A percentile compares a stretch with the other conserved stretches of the same genome.
Conservation (phyloP, 2,113 vertebrate species). For the Maccullochella peelii region DNA sequence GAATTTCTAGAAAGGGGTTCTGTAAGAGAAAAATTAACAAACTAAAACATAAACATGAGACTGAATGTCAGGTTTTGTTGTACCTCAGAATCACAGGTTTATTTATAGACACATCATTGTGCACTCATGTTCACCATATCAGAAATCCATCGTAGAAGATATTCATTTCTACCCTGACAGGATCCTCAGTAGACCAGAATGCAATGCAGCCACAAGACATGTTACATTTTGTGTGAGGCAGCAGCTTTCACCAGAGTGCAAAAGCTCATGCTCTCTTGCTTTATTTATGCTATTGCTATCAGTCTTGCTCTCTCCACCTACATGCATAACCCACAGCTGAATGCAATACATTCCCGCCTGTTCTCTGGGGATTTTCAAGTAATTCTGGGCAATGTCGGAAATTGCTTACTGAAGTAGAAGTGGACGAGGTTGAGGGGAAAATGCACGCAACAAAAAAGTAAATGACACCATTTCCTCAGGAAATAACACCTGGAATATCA, state of each 20-base stretch:
- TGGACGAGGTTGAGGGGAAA: constrained; percentile 41
- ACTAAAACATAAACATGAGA: background rate
- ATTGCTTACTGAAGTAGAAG: constrained; percentile 57
- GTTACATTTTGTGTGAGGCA: constrained; percentile 27
- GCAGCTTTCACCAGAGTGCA: constrained; percentile 24
- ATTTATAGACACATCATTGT: background rate
- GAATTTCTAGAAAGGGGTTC: background rate
- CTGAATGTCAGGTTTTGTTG: background rate
- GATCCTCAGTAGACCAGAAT: constrained; percentile 41
- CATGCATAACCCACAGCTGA: constrained; percentile 55
- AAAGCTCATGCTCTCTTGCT: constrained; percentile 26
- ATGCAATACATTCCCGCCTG: constrained; percentile 41
- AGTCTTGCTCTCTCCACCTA: constrained; percentile 46
- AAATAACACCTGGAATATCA: constrained; percentile 32
- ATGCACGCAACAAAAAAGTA: constrained; percentile 37
- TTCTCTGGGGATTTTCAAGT: constrained; percentile 47
- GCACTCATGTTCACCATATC: background rate
- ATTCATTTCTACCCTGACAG: background rate
- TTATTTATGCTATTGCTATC: constrained; percentile 53
- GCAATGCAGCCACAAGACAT: constrained; percentile 28
- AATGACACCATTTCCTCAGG: constrained; percentile 51
- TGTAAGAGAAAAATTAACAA: background rate
- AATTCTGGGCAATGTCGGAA: constrained; percentile 56
- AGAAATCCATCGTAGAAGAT: constrained; percentile 17
- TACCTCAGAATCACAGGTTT: background rate